Evolutionary conservation across 2,888 invertebrate genomes (phyloP), one percentile per base, ranked within the genome.

Genomic region (Sinelater perroti): DNA sequence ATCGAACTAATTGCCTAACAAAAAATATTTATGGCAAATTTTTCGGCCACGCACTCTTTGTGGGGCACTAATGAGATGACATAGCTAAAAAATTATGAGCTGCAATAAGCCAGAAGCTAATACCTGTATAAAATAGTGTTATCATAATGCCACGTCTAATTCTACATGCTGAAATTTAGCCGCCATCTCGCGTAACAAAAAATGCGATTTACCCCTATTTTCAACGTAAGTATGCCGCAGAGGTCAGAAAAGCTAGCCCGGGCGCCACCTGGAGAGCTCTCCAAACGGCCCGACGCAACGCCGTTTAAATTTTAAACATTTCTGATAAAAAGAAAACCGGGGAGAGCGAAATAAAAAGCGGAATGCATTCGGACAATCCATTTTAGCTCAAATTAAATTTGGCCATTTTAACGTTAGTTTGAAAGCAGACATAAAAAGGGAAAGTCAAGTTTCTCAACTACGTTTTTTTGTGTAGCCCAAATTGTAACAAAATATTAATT

Each of bases 81-180:
- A n/a, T n/a, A n/a, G n/a, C n/a, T n/a, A n/a, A n/a, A n/a, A n/a
- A n/a, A n/a, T n/a, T n/a, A n/a, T n/a, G n/a, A n/a, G n/a, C n/a
- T n/a, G n/a, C n/a, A n/a, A n/a, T n/a, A n/a, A n/a, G n/a, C 47
- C 31, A 8, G 2, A 26, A 56, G 42, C 56, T 31, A 38, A 16
- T n/a, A n/a, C n/a, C n/a, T n/a, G n/a, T 56, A 56, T 56, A 56
- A 56, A 56, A 44, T 53, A 47, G 52, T 44, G 53, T 58, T 58
- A 58, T 58, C 57, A 53, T 58, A 58, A 47, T 55, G 52, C 57
- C 53, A 58, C 49, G 53, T 58, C 57, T 58, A 53, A 58, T 58
- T 58, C n/a, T 58, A 53, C 57, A 53, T 58, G 57, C 35, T 44
- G 35, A 56, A 52, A 36, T 47, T 53, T 47, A 45, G 17, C 47